Conservation (phyloP, 2,113 vertebrate genomes). For the Ranitomeya variabilis region DNA sequence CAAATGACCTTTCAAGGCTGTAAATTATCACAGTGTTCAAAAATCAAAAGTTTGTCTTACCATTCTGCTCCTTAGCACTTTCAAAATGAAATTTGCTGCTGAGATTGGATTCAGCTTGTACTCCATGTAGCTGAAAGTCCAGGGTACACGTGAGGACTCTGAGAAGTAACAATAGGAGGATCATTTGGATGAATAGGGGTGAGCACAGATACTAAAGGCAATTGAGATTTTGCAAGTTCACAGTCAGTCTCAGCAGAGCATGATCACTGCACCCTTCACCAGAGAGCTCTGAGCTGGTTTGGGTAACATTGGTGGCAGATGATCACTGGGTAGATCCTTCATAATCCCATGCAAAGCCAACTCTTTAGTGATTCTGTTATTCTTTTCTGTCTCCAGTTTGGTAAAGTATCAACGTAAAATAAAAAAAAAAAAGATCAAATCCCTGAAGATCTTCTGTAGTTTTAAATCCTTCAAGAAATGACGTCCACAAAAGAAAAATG, state of each 20-base stretch:
- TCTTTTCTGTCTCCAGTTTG: constrained; percentile 67
- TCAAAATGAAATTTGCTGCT: constrained; percentile 85
- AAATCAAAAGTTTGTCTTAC: constrained; percentile 71
- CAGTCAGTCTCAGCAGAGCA: constrained; percentile 81
- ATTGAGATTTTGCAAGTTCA: constrained; percentile 70
- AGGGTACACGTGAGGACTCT: constrained; percentile 82
- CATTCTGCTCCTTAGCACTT: constrained; percentile 90
- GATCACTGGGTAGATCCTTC: constrained; percentile 83
- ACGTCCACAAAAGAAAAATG: background rate
- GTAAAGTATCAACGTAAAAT: constrained; percentile 45
- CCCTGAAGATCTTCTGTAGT: background rate
- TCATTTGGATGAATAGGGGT: constrained; percentile 89
- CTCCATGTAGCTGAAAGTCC: constrained; percentile 79
- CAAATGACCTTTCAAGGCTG: background rate
- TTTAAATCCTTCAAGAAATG: constrained; percentile 38
- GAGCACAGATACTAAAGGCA: constrained; percentile 68
- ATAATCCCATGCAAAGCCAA: constrained; percentile 86
- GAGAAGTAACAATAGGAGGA: constrained; percentile 87
- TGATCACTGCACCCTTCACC: constrained; percentile 72
- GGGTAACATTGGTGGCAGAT: constrained; percentile 79
- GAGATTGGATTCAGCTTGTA: constrained; percentile 85
- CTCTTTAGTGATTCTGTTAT: constrained; percentile 69
- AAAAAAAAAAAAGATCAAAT: background rate
- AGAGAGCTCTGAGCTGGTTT: constrained; percentile 80
- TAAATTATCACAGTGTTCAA: constrained; percentile 29